Base-by-base conservation (phyloP, 2,888 invertebrate species). In the Patella caerulea region DNA sequence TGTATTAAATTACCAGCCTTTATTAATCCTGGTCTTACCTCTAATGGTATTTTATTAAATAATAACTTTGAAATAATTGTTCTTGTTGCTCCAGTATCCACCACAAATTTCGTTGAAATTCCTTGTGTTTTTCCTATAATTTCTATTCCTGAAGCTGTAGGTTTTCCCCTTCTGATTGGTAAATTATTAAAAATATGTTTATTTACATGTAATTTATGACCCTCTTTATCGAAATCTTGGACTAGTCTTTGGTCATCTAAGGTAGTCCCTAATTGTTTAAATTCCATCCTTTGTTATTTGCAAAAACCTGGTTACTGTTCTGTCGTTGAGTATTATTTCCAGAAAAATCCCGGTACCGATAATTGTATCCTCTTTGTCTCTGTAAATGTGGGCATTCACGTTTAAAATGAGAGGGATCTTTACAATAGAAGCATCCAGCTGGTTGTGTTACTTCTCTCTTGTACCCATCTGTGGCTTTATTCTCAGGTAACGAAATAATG, bases 231-330 rank as follows among this genome's bases (percentile, higher is more conserved):
- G 7, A 15, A 17, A 69, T 19, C 53, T 55, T 59, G 79, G 78
- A 73, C 78, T 70, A 45, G 55, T 29, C 55, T 74, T 71, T 19
- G 79, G 72, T 69, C 79, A 56, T 54, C 78, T 7, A 76, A 74
- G 75, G 73, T 24, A 71, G 77, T 52, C 76, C 77, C n/a, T 52
- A 65, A 55, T 75, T 75, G 81, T 81, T 76, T 76, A 78, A 81
- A 75, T 69, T 12, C 71, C 75, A 45, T 59, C 14, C 15, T 29
- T 55, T 74, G 52, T 52, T 53, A 34, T 34, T 34, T 34, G 34
- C 7, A 34, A 34, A 34, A 34, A 7, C 34, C 7, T 34, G 5
- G 34, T 34, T 5, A 34, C 7, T 34, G 34, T 34, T 34, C 34
- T 34, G 34, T 34, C 34, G 34, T 34, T 34, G 34, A 34, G 34